These are phyloP conservation scores for Toxotes chatareus DNA, from an alignment of 2,113 vertebrate species.

Conservation along the genomic window DNA sequence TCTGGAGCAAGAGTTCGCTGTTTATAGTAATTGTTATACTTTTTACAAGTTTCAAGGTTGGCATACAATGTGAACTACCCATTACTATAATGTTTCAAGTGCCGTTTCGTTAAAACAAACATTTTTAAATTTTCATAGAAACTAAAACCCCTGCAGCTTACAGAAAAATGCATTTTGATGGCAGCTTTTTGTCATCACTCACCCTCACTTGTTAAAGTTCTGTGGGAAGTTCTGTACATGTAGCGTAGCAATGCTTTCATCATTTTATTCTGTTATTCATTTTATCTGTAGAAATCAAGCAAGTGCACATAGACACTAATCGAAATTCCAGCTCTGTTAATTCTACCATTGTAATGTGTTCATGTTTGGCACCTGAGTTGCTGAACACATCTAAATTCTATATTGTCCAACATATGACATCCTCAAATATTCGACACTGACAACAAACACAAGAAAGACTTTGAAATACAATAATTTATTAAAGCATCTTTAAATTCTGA, in stretches of 20 bases:
- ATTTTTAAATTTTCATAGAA: no score
- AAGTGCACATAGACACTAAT: no score
- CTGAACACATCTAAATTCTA: not conserved
- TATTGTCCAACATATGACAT: not conserved
- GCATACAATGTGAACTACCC: not conserved
- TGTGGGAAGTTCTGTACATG: no score
- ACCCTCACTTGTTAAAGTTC: no score
- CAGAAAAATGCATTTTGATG: not conserved
- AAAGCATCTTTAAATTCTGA: constrained; percentile 92
- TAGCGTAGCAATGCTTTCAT: no score
- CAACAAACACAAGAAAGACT: constrained; percentile 52
- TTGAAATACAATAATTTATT: constrained; percentile 93
- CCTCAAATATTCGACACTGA: constrained; percentile 16
- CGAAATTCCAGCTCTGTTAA: not conserved
- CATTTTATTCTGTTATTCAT: no score
- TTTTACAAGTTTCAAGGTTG: not conserved
- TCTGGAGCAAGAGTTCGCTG: no score
- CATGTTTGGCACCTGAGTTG: not conserved
- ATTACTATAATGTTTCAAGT: no score
- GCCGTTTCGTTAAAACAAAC: no score
- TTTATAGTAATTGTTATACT: no score
- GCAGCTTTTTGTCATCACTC: no score
- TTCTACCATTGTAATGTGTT: not conserved
- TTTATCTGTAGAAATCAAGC: no score
- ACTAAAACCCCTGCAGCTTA: not conserved